Conservation (phyloP, 2,113 vertebrate genomes). For the Poeciliopsis prolifica region DNA sequence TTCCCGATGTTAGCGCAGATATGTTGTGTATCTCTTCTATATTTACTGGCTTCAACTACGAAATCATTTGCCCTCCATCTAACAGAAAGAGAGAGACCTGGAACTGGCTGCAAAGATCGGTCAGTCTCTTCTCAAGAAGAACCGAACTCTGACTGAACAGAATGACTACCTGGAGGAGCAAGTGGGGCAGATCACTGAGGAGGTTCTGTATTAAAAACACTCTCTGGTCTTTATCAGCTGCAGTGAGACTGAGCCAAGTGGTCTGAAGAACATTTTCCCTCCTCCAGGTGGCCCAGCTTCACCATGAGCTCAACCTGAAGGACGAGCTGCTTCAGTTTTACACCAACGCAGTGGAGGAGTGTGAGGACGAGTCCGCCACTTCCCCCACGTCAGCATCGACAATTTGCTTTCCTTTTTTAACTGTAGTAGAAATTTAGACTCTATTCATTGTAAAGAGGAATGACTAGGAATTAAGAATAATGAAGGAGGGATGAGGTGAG, state of each 20-base stretch:
- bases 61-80: background rate
- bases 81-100: conserved; percentile 96
- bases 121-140: conserved; percentile 96
- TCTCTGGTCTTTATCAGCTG: background rate
- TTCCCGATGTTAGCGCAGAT: background rate
- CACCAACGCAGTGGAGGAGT: conserved; percentile 90
- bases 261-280: background rate
- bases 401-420: background rate
- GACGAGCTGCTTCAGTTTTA: conserved; percentile 98
- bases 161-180: conserved; percentile 95
- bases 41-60: background rate
- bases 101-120: conserved; percentile 96
- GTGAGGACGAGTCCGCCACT: conserved; percentile 87
- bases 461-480: too few relatives aligned
- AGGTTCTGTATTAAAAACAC: conserved; percentile 80
- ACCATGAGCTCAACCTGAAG: conserved; percentile 97
- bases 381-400: conserved; percentile 86
- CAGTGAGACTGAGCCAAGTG: background rate
- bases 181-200: conserved; percentile 92
- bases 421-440: background rate
- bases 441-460: too few relatives aligned
- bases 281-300: conserved; percentile 90
- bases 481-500: too few relatives aligned
- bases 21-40: background rate
- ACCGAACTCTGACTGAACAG: conserved; percentile 89